A percentile compares a stretch with the other conserved stretches of the same genome.
phyloP scores from a whole-genome alignment of 2,113 vertebrate species.

The Coturnix japonica region DNA sequence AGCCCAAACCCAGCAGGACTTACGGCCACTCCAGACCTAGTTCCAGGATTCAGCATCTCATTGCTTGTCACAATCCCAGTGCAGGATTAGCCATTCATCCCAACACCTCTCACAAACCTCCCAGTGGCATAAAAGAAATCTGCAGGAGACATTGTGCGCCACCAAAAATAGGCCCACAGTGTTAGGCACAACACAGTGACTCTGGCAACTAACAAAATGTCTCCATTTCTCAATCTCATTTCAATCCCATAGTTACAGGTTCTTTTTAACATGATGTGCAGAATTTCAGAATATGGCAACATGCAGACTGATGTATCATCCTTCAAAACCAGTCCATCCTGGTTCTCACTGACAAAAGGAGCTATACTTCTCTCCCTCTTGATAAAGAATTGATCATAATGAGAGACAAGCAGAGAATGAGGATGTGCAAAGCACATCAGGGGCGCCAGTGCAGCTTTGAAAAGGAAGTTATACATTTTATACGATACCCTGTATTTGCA shows the following conservation, averaged over 20 bases:
- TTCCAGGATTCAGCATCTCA: accelerated
- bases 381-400: background rate
- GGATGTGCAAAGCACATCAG: background rate
- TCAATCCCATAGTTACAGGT: background rate
- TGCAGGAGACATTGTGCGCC: background rate
- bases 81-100: background rate
- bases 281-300: conserved; percentile 7
- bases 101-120: background rate
- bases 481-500: background rate
- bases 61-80: background rate
- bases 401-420: background rate
- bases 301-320: background rate
- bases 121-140: background rate
- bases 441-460: background rate
- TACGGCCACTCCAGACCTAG: background rate
- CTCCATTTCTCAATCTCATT: background rate
- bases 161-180: background rate
- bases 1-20: background rate
- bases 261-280: background rate
- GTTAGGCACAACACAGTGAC: background rate
- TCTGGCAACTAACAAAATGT: background rate
- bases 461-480: background rate
- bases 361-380: background rate
- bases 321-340: background rate
- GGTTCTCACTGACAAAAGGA: background rate